Evolutionary conservation across 2,797 vertebrate genomes (phyloP), one percentile per base, ranked within the genome.

Genomic region (Crotalus adamanteus): DNA sequence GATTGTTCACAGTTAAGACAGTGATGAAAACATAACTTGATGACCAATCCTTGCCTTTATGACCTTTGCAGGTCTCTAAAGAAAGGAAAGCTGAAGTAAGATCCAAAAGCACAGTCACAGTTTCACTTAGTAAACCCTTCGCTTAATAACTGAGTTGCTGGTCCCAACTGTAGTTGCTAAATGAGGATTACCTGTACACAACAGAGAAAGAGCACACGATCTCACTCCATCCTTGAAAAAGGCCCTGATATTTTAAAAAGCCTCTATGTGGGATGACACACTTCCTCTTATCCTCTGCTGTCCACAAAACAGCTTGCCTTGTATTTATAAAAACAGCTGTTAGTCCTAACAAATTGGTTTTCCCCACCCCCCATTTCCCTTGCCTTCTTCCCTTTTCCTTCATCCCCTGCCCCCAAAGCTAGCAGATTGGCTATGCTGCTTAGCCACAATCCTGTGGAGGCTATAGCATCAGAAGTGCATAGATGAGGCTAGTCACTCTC

Each of bases 361-460:
- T 37, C 26, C 11, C 22, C 16, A 14, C 53, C 56, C 65, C 65
- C 65, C 6, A 7, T 73, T 26, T 9, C 13, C 53, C 53, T 55
- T 37, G 2, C 51, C 51, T 53, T 4, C 11, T 69, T 31, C 65
- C 31, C 53, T 51, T 87, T 87, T 65, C 37, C 28, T 90, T 91
- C 28, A 73, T 53, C 26, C 31, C 9, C 4, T 51, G 28, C 11
- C 5, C 6, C 51, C 51, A 90, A n/a, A 73, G 3, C 9, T 86
- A 60, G 31, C 92, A 92, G 94, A 63, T n/a, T 90, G 91, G 86
- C 61, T 73, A 93, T 69, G 94, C 92, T 83, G 9, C 57, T 87
- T 73, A 93, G 56, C 93, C 83, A 60, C 56, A 26, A 2, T 6
- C 9, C 59, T 28, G 8, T 3, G 37, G 42, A n/a, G 42, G 25